Conservation (phyloP, 2,113 vertebrate species). For the Actinemys pallida region DNA sequence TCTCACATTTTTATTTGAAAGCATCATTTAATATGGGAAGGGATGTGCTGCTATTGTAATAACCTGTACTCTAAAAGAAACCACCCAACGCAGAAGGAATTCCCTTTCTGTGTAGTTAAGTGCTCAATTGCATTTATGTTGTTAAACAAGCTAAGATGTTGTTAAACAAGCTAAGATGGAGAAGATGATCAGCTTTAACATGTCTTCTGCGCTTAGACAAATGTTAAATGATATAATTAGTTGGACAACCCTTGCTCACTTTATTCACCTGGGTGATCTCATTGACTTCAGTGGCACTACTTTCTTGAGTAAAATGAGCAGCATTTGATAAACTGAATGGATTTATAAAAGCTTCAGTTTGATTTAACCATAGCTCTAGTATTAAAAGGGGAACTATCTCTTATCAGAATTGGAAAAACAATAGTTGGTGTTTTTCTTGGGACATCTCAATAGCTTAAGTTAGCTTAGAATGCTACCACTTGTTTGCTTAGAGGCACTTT, state of each 20-base stretch:
- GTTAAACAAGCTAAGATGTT: not conserved
- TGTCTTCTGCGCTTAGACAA: not conserved
- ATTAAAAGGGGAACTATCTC: not conserved
- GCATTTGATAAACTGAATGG: not conserved
- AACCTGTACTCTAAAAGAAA: not conserved
- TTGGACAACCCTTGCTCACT: not conserved
- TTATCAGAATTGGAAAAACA: not conserved
- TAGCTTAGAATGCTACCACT: no score
- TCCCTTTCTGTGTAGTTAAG: not conserved
- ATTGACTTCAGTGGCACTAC: not conserved
- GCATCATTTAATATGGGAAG: not conserved
- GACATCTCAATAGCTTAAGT: no score
- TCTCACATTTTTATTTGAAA: not conserved
- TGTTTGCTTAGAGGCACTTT: no score
- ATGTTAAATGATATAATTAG: not conserved
- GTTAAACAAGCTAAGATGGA: not conserved
- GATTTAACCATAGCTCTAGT: not conserved
- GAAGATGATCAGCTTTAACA: not conserved
- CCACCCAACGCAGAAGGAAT: not conserved
- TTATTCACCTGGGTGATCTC: not conserved
- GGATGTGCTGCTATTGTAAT: not conserved
- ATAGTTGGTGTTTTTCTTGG: not conserved
- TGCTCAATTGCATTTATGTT: not conserved
- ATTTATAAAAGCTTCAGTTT: not conserved
- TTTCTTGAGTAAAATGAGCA: not conserved